Percentiles rank a stretch among this genome's conserved stretches.
phyloP scores from a whole-genome alignment of 2,797 vertebrate species.

The Calcarius lapponicus region DNA sequence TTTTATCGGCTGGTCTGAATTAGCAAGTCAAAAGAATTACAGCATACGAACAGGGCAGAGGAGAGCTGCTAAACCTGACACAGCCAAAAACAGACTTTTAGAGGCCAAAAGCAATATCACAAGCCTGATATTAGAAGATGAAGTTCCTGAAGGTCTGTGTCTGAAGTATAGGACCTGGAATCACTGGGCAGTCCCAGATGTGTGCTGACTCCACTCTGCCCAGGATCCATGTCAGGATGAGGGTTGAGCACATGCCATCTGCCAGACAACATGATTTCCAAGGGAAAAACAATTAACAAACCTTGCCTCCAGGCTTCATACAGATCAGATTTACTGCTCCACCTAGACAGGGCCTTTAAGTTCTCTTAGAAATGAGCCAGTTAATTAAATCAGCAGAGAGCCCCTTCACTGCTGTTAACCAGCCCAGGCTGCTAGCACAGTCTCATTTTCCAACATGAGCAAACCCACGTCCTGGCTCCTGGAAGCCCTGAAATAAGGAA shows the following conservation, averaged over 20 bases:
- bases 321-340: not conserved
- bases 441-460: not conserved
- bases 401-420: not conserved
- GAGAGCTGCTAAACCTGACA: not conserved
- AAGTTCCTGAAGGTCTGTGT: not conserved
- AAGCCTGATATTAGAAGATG: not conserved
- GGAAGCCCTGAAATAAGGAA: not conserved
- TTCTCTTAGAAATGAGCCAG: not conserved
- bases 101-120: not conserved
- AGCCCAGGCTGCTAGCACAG: not conserved
- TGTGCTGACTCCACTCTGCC: not conserved
- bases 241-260: not conserved
- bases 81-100: not conserved
- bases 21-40: not conserved
- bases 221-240: not conserved
- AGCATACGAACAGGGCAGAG: not conserved
- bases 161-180: not conserved
- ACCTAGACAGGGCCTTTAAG: not conserved
- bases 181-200: not conserved
- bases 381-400: not conserved
- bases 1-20: not conserved
- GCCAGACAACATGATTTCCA: not conserved
- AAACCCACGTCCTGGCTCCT: not conserved
- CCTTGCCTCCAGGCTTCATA: not conserved
- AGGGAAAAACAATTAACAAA: not conserved